Base-by-base conservation (phyloP, 2,113 vertebrate genomes). In the Epinephelus moara region DNA sequence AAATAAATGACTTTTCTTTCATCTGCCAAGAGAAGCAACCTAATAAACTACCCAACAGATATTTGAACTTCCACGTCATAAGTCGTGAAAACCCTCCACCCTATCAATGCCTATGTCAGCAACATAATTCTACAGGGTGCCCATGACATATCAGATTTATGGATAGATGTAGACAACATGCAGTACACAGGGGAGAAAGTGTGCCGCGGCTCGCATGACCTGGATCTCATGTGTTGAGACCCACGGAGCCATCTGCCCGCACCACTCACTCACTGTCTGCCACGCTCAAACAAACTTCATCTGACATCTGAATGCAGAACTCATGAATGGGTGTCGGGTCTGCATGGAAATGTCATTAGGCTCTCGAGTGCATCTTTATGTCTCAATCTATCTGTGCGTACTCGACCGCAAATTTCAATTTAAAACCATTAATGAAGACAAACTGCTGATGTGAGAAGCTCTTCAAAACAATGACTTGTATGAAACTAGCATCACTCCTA, bases 181-280 rank as follows among this genome's bases (percentile, higher is more conserved):
- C 90, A 47, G 81, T 59, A 88, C 56, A 80, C 92, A 91, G 91
- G 91, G 94, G 94, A 88, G 95, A 95, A 93, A 91, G 89, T 91
- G 85, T 68, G 89, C 88, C 30, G 0, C 52, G 56, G 80, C 81
- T 91, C 89, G 85, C 86, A 81, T 89, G 89, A 82, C 77, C 78
- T 57, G 84, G 81, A 59, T 63, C 81, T 82, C 85, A 77, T 75
- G 70, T 86, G 79, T 79, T 86, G 78, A 75, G 71, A 67, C 13
- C 62, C 70, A 49, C 75, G 25, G 57, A 70, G 60, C 68, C 92
- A 92, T 90, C 91, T 90, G 91, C 79, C 82, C 73, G 64, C 69
- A 89, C 56, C 72, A 75, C 84, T 93, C 92, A 93, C 79, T 81
- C 83, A 80, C 69, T 75, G 82, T 69, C 83, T 55, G 70, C 45